Percentiles rank a stretch among this genome's conserved stretches.
These are phyloP conservation scores for Thalassophryne amazonica DNA, from an alignment of 2,797 vertebrate genomes.

Conservation along the genomic window DNA sequence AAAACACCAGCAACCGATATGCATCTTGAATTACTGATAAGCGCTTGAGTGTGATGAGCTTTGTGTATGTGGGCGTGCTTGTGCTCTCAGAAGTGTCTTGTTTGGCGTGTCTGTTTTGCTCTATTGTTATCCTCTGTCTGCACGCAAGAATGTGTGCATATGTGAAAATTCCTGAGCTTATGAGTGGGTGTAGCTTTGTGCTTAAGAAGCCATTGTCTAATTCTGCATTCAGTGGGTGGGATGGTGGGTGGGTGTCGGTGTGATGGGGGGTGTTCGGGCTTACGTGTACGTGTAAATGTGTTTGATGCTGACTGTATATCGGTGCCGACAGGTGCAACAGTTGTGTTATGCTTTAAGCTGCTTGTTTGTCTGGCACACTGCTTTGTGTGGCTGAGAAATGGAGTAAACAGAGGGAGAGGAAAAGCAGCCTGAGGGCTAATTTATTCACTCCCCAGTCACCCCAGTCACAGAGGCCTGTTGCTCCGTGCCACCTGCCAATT, in stretches of 20 bases:
- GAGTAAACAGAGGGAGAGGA: constrained; percentile 73
- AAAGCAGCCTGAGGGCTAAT: constrained; percentile 77
- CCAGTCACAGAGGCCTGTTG: constrained; percentile 67
- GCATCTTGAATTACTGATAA: constrained; percentile 81
- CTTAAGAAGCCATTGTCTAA: constrained; percentile 34
- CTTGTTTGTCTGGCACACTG: constrained; percentile 67
- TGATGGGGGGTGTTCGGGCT: constrained; percentile 18
- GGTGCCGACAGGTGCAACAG: constrained; percentile 74
- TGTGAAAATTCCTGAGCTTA: constrained; percentile 23
- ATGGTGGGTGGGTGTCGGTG: constrained; percentile 17
- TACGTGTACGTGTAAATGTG: constrained; percentile 24
- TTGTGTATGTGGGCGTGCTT: constrained; percentile 49
- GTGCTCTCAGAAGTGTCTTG: constrained; percentile 34
- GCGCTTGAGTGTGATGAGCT: constrained; percentile 60
- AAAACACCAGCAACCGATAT: constrained; percentile 77
- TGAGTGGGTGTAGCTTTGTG: constrained; percentile 26
- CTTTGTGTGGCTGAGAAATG: constrained; percentile 74
- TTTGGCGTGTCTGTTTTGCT: constrained; percentile 23
- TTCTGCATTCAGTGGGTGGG: constrained; percentile 11
- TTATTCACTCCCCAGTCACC: constrained; percentile 74
- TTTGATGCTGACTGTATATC: constrained; percentile 66
- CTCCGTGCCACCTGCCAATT: constrained; percentile 72
- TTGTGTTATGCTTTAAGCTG: constrained; percentile 72
- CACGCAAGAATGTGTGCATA: neutral
- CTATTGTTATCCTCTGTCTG: constrained; percentile 28